Conservation (phyloP, 2,113 vertebrate genomes). For the Albula glossodonta region DNA sequence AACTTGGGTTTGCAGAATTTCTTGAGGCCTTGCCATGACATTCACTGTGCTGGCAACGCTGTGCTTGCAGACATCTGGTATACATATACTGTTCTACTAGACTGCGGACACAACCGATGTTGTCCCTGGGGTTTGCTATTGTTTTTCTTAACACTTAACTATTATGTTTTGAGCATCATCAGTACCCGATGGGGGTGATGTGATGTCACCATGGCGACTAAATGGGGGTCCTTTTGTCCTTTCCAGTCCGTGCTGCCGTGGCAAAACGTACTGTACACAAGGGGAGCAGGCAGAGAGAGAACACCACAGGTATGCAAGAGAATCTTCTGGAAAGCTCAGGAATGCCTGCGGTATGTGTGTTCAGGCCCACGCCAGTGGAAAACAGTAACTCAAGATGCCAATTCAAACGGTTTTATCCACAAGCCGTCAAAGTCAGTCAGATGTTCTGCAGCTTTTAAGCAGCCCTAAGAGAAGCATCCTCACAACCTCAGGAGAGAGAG, state of each 20-base stretch:
- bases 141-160: constrained; percentile 30
- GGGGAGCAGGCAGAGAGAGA: not conserved
- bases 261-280: not conserved
- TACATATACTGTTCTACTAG: constrained; percentile 60
- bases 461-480: constrained; percentile 37
- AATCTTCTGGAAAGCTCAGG: constrained; percentile 4
- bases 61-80: constrained; percentile 60
- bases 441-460: constrained; percentile 9
- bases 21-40: constrained; percentile 43
- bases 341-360: constrained; percentile 22
- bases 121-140: constrained; percentile 42
- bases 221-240: not conserved
- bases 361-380: constrained; percentile 29
- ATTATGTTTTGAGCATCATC: not conserved
- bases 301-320: constrained; percentile 16
- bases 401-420: constrained; percentile 27
- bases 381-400: constrained; percentile 26
- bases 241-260: not conserved
- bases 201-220: not conserved
- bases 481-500: constrained; percentile 35
- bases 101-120: constrained; percentile 42
- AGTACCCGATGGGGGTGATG: not conserved
- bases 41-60: constrained; percentile 28
- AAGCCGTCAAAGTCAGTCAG: constrained; percentile 22
- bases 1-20: constrained; percentile 38